These are phyloP conservation scores for Rhodophaea formosa DNA, from an alignment of 2,888 invertebrate species.

Conservation along the genomic window DNA sequence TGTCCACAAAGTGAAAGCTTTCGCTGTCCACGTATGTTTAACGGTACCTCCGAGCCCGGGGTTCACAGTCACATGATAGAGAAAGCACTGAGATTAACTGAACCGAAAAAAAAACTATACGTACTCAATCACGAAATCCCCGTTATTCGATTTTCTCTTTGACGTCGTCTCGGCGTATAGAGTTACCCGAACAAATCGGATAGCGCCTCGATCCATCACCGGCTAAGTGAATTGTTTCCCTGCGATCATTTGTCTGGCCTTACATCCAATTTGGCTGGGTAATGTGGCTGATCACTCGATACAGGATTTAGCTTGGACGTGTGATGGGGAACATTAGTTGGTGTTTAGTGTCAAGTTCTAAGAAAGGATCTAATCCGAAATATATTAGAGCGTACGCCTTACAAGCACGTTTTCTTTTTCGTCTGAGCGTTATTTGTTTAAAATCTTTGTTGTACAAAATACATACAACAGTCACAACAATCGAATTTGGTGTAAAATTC, in stretches of 20 bases:
- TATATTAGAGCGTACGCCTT: not conserved
- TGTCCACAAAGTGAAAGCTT: too few species aligned
- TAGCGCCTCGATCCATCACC: conserved; percentile 40
- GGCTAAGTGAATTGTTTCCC: conserved; percentile 50
- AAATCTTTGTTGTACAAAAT: too few species aligned
- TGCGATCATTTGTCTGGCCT: conserved; percentile 54
- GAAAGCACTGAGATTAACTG: too few species aligned
- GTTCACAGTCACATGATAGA: too few species aligned
- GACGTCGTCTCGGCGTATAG: conserved; percentile 11
- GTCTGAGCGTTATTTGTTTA: too few species aligned
- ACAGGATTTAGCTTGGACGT: conserved; percentile 31
- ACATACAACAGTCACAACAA: too few species aligned
- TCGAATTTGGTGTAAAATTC: too few species aligned
- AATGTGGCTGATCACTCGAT: conserved; percentile 34
- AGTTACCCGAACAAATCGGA: conserved; percentile 24
- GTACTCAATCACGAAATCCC: not conserved
- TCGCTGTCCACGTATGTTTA: too few species aligned
- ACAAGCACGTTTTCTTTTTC: not conserved
- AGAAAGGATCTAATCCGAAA: not conserved
- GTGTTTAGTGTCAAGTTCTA: not conserved
- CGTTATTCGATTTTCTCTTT: not conserved
- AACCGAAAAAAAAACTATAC: not conserved
- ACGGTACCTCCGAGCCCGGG: too few species aligned
- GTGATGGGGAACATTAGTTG: conserved; percentile 11
- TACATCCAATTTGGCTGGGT: conserved; percentile 45